Percentiles rank a stretch among this genome's conserved stretches.
These are phyloP conservation scores for Catostylus mosaicus DNA, from an alignment of 30 jellyfish, hydroid and myxozoan genomes.

Conservation along the genomic window DNA sequence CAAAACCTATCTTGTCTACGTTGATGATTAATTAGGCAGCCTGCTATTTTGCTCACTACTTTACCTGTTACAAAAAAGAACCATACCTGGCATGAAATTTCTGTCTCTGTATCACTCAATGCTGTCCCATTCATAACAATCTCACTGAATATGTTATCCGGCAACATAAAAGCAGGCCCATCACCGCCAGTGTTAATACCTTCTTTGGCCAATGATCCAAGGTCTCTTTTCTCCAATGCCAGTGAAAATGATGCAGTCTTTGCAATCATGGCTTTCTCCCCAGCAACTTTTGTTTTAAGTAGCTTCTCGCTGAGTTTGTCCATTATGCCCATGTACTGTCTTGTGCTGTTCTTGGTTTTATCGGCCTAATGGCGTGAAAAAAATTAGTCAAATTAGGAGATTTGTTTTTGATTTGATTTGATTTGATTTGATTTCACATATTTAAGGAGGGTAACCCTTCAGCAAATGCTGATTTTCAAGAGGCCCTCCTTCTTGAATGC, in stretches of 20 bases:
- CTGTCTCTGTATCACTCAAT: slow-evolving; percentile 3
- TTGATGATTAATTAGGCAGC: no score
- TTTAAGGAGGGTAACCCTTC: no score
- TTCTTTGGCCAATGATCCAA: slow-evolving; percentile 12
- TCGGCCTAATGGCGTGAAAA: slow-evolving; percentile 37
- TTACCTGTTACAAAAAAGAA: no score
- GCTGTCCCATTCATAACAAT: slow-evolving; percentile 17
- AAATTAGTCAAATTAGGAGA: no score
- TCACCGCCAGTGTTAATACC: slow-evolving; percentile 38
- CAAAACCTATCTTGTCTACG: no score
- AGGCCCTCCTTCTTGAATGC: no score
- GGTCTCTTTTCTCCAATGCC: slow-evolving; percentile 24
- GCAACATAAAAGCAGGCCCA: slow-evolving; percentile 18
- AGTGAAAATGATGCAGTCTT: slow-evolving; percentile 32
- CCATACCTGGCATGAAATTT: slow-evolving; percentile 59
- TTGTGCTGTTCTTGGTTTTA: slow-evolving; percentile 30
- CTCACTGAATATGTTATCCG: slow-evolving; percentile 22
- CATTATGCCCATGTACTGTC: slow-evolving; percentile 14
- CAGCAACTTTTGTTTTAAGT: slow-evolving; percentile 47
- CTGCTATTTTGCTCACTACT: no score
- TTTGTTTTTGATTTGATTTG: no score
- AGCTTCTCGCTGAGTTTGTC: slow-evolving; percentile 38
- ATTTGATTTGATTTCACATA: no score
- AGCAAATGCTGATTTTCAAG: no score
- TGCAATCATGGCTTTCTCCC: slow-evolving; percentile 53